Evolutionary conservation across 1,140 invertebrate genomes (phyloP), one percentile per base, ranked within the genome.

Genomic region (Musca domestica): DNA sequence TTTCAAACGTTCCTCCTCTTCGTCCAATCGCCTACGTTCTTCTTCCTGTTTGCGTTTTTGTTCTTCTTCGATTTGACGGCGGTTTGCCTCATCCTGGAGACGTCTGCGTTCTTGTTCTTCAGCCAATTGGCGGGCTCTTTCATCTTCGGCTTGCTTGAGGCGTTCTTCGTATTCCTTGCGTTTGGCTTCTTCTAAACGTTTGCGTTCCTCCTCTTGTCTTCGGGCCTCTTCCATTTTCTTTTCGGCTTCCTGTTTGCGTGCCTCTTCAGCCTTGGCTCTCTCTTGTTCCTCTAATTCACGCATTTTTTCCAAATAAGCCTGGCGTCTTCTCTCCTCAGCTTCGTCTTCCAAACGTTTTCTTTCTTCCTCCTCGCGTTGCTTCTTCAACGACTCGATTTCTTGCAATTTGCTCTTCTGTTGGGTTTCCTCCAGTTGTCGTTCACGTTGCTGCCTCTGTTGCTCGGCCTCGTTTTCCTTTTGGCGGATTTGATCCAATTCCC

Each of bases 81-180:
- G 66, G 3, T 77, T 66, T 30, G 64, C 70, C 47, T 74, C 66
- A 10, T 80, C 70, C 9, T 77, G 71, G 2, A 70, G 73, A 2
- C 76, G 73, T 68, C 76, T 76, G 3, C 71, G 73, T 66, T 80
- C 78, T n/a, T 71, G 70, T 3, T 72, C 73, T 64, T 80, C 75
- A 6, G 76, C 73, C 51, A 77, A 54, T 23, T 69, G 52, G 1
- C 72, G 72, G 67, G 78, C 78, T 34, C 74, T 71, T 15, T 81
- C 78, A 2, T 70, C 56, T 58, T 77, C 74, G 25, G 74, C 72
- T 67, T 73, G 66, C 25, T 68, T 70, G 5, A 76, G 25, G 2
- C 64, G 71, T 51, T 74, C 61, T 66, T 75, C 74, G 34, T 80
- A 69, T 64, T 80, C 75, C 41, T 76, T 71, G 1, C 70, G 71